A percentile compares a stretch with the other conserved stretches of the same genome.
Evolutionary conservation across 2,888 invertebrate genomes (phyloP).

Genomic region (Odontomyia ornata): DNA sequence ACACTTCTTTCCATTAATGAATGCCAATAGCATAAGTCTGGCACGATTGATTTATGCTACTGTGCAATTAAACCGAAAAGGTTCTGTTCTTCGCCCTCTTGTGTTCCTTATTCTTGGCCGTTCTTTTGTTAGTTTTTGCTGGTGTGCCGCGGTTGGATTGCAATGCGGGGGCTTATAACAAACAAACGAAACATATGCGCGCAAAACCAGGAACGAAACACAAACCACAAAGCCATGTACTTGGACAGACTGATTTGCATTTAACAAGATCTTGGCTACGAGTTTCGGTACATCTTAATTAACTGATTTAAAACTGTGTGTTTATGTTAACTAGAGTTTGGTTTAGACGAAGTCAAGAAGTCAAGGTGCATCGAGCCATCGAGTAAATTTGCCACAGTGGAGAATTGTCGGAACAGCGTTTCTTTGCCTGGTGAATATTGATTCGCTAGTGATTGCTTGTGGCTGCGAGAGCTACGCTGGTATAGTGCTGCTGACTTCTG

Average conservation of each 20-base stretch:
- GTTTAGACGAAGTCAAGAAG: background rate
- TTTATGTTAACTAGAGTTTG: constrained; percentile 44
- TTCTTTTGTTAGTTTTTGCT: constrained; percentile 1
- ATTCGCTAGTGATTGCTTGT: constrained; percentile 2
- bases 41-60: constrained; percentile 49
- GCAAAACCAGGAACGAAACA: constrained; percentile 45
- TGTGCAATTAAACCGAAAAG: constrained; percentile 49
- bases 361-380: background rate
- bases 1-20: constrained; percentile 18
- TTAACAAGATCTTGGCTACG: constrained; percentile 49
- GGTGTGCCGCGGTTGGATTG: background rate
- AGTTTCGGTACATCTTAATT: constrained; percentile 51
- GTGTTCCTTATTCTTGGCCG: background rate
- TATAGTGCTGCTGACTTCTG: constrained; percentile 4
- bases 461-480: background rate
- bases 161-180: constrained; percentile 42
- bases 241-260: constrained; percentile 50
- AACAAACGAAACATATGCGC: constrained; percentile 37
- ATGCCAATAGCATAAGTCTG: constrained; percentile 29
- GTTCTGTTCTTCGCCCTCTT: constrained; percentile 44
- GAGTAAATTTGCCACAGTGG: background rate
- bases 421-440: background rate
- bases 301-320: constrained; percentile 47
- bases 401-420: background rate
- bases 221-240: constrained; percentile 45